phyloP scores from a whole-genome alignment of 2,888 invertebrate genomes.

The Heliconius hortense region DNA sequence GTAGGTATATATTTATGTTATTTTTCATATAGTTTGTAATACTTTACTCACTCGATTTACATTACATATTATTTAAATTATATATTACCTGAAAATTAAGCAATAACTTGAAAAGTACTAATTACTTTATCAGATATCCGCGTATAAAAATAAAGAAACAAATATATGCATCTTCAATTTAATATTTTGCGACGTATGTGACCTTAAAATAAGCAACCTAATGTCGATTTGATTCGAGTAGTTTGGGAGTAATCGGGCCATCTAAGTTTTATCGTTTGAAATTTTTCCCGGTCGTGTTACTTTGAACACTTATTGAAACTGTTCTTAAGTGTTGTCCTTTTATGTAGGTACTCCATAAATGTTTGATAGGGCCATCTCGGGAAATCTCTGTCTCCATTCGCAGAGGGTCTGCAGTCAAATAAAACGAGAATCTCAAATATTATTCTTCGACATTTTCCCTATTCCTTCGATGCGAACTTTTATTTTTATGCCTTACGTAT shows the following conservation, averaged over 20 bases:
- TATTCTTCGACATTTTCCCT: slow-evolving; percentile 79
- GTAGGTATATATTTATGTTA: not conserved
- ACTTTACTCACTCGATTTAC: not conserved
- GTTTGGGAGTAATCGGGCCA: slow-evolving; percentile 5
- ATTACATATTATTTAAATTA: no score
- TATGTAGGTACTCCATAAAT: slow-evolving; percentile 81
- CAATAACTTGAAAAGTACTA: not conserved
- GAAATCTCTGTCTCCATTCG: slow-evolving; percentile 81
- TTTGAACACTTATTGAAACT: slow-evolving; percentile 78
- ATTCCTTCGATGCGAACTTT: slow-evolving; percentile 80
- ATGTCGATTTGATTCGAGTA: not conserved
- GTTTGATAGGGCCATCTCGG: slow-evolving; percentile 82
- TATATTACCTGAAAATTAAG: not conserved
- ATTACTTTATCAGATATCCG: not conserved
- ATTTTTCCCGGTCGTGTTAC: slow-evolving; percentile 58
- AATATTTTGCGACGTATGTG: not conserved
- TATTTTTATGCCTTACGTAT: slow-evolving; percentile 81
- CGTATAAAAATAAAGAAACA: not conserved
- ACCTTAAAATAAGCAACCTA: not conserved
- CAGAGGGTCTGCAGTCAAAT: slow-evolving; percentile 80
- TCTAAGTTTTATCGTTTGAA: slow-evolving; percentile 28
- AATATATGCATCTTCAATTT: not conserved
- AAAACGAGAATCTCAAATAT: slow-evolving; percentile 81
- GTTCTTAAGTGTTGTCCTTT: slow-evolving; percentile 81
- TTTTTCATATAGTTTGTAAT: not conserved